Evolutionary conservation across 2,888 invertebrate species (phyloP), one percentile per base, ranked within the genome.

Genomic region (Drosophila basisetae): DNA sequence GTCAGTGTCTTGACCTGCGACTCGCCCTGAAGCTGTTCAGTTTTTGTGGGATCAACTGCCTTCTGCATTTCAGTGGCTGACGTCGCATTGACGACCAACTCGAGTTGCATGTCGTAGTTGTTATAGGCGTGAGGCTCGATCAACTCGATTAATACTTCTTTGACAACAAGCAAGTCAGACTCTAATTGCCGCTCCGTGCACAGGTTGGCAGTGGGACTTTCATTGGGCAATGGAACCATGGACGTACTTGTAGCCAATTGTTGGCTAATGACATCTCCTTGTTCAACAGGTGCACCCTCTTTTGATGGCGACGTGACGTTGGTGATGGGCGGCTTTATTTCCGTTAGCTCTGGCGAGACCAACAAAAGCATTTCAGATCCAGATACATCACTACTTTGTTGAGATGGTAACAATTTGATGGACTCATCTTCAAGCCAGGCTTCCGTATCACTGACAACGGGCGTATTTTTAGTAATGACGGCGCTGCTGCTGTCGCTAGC

Each of bases 111-210:
- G 22, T 39, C 16, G 43, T 33, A 35, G n/a, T 25, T 43, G 25
- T 58, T 35, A 22, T 54, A 50, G 28, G 9, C 18, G 5, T 49
- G 35, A 2, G 67, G 35, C 31, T 76, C 89, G 13, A 92, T 91
- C 59, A 92, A 73, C 69, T 92, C 92, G 62, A 92, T 92, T 82
- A 92, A 84, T 25, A 92, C 91, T 78, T 89, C 89, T 60, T 92
- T 88, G 37, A 91, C 82, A 47, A 82, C 68, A 18, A 78, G 30
- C 22, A 41, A 18, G 11, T 67, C 65, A 3, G 60, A 47, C 71
- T 68, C 80, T 67, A 47, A 65, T 59, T 41, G 75, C n/a, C 16
- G 59, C 13, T 41, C 30, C 11, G 10, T 35, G 49, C 50, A 28
- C 22, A 31, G 31, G 16, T n/a, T 64, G 13, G 33, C 5, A 25